Evolutionary conservation across 2,113 vertebrate species (phyloP).

Genomic region (Hippocampus comes): DNA sequence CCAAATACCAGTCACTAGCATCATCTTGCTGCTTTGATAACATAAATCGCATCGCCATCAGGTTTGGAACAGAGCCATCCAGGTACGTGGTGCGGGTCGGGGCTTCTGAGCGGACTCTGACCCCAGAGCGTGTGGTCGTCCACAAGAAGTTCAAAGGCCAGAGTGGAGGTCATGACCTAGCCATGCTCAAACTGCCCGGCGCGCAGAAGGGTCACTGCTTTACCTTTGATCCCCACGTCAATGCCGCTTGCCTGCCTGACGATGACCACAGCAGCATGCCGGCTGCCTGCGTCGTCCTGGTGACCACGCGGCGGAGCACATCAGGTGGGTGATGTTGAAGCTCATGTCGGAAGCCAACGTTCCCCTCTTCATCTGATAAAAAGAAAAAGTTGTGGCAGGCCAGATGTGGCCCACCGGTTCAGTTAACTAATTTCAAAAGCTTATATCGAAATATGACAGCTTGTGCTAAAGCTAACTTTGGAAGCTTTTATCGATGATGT

Average conservation of each 20-base stretch:
- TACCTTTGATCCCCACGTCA: constrained; percentile 76
- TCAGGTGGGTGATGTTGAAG: constrained; percentile 67
- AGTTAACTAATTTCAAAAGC: background rate
- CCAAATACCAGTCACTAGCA: background rate
- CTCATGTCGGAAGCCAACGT: no score
- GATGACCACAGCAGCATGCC: constrained; percentile 45
- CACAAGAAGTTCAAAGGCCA: constrained; percentile 83
- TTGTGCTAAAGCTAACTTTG: no score
- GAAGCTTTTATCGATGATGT: background rate
- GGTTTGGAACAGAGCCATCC: constrained; percentile 78
- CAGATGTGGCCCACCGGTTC: no score
- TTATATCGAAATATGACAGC: background rate
- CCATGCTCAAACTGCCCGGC: constrained; percentile 79
- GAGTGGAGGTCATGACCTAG: constrained; percentile 85
- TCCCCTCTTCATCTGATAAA: no score
- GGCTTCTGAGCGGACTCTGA: constrained; percentile 75
- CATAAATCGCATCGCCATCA: constrained; percentile 33
- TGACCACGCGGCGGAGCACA: constrained; percentile 81
- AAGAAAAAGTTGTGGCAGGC: no score
- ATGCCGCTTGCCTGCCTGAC: constrained; percentile 79
- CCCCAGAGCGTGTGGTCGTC: constrained; percentile 74
- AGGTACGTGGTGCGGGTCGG: constrained; percentile 78
- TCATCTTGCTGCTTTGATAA: constrained; percentile 20
- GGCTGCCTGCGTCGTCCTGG: constrained; percentile 78
- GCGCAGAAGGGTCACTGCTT: constrained; percentile 76